These are phyloP conservation scores for Larimichthys crocea DNA, from an alignment of 2,113 vertebrate species.

Conservation along the genomic window DNA sequence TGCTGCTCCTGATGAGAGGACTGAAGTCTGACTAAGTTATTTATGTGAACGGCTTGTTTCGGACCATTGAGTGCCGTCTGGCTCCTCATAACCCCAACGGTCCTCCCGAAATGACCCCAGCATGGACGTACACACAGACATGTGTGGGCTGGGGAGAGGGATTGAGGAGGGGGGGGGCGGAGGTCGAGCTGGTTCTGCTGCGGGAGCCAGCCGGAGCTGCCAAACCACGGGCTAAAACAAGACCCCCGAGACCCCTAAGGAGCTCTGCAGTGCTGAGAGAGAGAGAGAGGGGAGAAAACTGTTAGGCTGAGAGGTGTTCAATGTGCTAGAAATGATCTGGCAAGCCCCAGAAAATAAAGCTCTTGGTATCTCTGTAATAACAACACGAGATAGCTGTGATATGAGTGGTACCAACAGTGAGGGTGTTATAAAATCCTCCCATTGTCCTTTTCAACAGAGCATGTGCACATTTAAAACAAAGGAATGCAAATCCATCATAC, in stretches of 20 bases:
- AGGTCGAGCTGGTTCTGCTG: conserved; percentile 40
- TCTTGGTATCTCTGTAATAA: conserved; percentile 58
- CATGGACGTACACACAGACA: conserved; percentile 56
- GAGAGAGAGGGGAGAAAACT: conserved; percentile 43
- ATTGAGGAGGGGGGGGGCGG: neutral
- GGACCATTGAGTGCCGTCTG: conserved; percentile 68
- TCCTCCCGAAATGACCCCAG: conserved; percentile 70
- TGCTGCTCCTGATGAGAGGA: conserved; percentile 61
- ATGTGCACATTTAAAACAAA: conserved; percentile 73
- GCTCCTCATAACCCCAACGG: conserved; percentile 53
- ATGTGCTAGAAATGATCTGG: conserved; percentile 55
- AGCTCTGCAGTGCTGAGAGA: conserved; percentile 49
- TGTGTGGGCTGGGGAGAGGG: conserved; percentile 50
- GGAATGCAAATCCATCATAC: conserved; percentile 76
- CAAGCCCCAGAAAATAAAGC: conserved; percentile 63
- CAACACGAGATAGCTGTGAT: conserved; percentile 58
- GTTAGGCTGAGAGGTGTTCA: conserved; percentile 47
- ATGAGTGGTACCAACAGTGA: conserved; percentile 44
- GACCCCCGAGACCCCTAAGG: conserved; percentile 65
- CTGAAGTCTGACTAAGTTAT: conserved; percentile 62
- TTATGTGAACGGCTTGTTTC: conserved; percentile 64
- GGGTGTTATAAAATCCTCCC: conserved; percentile 39
- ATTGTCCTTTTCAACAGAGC: conserved; percentile 66
- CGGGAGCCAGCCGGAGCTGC: conserved; percentile 60
- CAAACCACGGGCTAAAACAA: conserved; percentile 75